Conservation (phyloP, 2,888 invertebrate genomes). For the Noctua janthe region DNA sequence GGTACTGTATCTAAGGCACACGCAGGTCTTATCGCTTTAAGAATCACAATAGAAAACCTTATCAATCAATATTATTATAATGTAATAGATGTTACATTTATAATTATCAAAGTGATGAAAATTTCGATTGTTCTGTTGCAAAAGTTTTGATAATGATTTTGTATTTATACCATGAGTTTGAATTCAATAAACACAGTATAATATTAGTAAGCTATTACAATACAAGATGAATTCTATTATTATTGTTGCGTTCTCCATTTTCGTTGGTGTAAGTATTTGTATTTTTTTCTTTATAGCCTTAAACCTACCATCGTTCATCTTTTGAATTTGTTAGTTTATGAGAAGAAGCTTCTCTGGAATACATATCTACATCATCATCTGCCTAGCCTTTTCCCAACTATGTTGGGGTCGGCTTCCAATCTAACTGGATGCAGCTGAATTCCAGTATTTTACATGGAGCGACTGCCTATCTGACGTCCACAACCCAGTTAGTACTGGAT, state of each 20-base stretch:
- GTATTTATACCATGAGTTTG: constrained; percentile 28
- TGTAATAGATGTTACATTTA: neutral
- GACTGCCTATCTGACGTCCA: too few relatives aligned
- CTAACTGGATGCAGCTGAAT: too few relatives aligned
- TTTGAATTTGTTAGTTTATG: neutral
- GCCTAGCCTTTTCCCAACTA: too few relatives aligned
- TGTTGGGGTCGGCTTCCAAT: too few relatives aligned
- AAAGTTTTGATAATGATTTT: constrained; percentile 12
- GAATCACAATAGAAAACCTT: neutral
- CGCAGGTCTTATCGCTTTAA: neutral
- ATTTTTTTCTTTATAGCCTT: neutral
- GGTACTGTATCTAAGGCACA: neutral
- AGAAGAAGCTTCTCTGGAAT: neutral
- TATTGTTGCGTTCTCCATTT: constrained; percentile 24
- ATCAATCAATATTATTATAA: neutral
- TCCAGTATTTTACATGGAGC: too few relatives aligned
- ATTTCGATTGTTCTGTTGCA: neutral
- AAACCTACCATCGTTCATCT: too few relatives aligned
- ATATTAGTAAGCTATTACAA: neutral
- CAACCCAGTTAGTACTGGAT: too few relatives aligned
- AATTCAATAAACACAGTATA: constrained; percentile 3
- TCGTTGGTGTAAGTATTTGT: constrained; percentile 38
- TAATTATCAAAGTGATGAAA: constrained; percentile 26
- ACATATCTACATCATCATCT: too few relatives aligned
- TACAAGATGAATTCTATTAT: constrained; percentile 39